Conservation (phyloP, 2,797 vertebrate species). For the Novumbra hubbsi region DNA sequence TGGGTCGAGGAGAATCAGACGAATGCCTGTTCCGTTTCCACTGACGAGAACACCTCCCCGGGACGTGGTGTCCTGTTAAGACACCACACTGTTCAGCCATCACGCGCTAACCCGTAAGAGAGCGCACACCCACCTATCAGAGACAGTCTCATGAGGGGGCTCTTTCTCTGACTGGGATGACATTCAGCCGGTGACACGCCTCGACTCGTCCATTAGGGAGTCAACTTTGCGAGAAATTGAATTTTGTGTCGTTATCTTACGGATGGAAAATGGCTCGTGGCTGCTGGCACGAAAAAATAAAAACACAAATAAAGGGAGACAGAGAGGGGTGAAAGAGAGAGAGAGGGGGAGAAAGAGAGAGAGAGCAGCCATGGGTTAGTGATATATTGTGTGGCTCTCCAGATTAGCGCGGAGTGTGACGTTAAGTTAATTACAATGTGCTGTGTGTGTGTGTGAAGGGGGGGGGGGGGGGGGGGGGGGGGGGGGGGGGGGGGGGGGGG, state of each 20-base stretch:
- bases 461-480: neutral
- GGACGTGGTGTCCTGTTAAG: neutral
- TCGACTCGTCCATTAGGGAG: slow-evolving; percentile 54
- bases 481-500: neutral
- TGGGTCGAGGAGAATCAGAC: neutral
- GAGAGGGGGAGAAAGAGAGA: slow-evolving; percentile 16
- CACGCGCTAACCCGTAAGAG: neutral
- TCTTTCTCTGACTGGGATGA: slow-evolving; percentile 8
- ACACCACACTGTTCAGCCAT: neutral
- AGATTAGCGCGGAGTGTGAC: neutral
- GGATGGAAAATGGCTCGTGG: slow-evolving; percentile 60
- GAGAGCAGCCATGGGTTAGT: neutral
- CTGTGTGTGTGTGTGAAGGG: neutral
- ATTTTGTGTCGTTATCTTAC: slow-evolving; percentile 67
- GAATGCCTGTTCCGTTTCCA: neutral
- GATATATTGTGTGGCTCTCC: neutral
- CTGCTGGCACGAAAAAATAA: slow-evolving; percentile 28
- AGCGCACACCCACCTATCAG: slow-evolving; percentile 16
- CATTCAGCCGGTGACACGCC: slow-evolving; percentile 11
- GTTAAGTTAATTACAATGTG: neutral
- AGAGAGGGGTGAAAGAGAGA: slow-evolving; percentile 23
- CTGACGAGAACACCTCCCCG: neutral
- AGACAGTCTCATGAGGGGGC: slow-evolving; percentile 10
- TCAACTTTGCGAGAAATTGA: slow-evolving; percentile 67
- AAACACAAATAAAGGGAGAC: neutral